Evolutionary conservation across 2,113 vertebrate species (phyloP), one percentile per base, ranked within the genome.

Genomic region (Probosciger aterrimus): DNA sequence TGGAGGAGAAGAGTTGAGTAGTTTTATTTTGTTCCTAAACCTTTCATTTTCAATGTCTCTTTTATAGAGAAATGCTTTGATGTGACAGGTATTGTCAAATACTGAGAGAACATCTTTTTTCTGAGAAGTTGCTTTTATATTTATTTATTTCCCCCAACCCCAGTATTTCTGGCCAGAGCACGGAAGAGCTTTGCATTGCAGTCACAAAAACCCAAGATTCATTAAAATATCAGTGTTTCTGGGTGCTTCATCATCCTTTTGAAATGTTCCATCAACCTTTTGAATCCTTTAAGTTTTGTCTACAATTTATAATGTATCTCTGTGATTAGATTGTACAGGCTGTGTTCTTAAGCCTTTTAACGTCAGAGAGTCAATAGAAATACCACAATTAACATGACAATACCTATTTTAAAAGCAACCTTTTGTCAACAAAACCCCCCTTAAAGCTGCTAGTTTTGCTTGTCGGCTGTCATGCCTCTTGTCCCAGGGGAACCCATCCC

Each of bases 341-440:
- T 90, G 52, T 52, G 7, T 88, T 82, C 46, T 57, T 71, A 59
- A 86, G 12, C 17, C 35, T 87, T 96, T 82, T 90, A 49, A 63
- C 67, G 43, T 64, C 9, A 3, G 24, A 33, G 24, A 76, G 35
- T 59, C 52, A 84, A 44, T 69, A 47, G 47, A 95, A 89, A 95
- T 68, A 52, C 25, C 62, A 63, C 39, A 55, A 95, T 91, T 86
- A 92, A 67, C 35, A 73, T 63, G 57, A 73, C 20, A 94, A 49
- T 33, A 25, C 62, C 93, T 88, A 79, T 91, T 94, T 96, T 96
- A 74, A 90, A 86, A 68, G 49, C 62, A 77, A 33, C 14, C 41
- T 89, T 95, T 88, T 63, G 37, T 81, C 49, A 83, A 68, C 67
- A 76, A 44, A 77, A n/a, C 23, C 7, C 17, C 23, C 23, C 28